A percentile compares a stretch with the other conserved stretches of the same genome.
phyloP scores from a whole-genome alignment of 2,797 vertebrate genomes.

The Acanthurus lineatus region DNA sequence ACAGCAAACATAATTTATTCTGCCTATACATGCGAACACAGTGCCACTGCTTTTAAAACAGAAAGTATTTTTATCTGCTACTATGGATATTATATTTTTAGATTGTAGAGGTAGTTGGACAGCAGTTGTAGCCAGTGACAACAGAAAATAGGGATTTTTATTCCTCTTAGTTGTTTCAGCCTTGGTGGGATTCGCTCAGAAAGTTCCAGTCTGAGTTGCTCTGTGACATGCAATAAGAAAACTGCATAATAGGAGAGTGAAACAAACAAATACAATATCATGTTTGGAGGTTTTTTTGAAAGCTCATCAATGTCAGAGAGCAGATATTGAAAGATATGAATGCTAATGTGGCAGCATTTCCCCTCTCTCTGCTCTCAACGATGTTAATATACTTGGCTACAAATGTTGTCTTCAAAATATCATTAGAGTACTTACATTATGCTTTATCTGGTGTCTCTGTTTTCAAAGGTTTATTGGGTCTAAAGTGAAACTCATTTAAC shows the following conservation, averaged over 20 bases:
- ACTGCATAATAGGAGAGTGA: slow-evolving; percentile 26
- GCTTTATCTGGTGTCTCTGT: slow-evolving; percentile 24
- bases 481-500: neutral
- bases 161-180: slow-evolving; percentile 4
- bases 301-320: slow-evolving; percentile 39
- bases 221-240: slow-evolving; percentile 32
- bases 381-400: slow-evolving; percentile 37
- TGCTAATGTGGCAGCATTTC: slow-evolving; percentile 43
- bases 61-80: slow-evolving; percentile 1
- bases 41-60: slow-evolving; percentile 1
- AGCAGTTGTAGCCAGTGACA: slow-evolving; percentile 5
- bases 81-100: slow-evolving; percentile 21
- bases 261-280: slow-evolving; percentile 8
- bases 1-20: slow-evolving; percentile 23
- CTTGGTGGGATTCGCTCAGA: slow-evolving; percentile 23
- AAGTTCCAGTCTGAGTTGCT: neutral
- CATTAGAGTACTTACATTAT: slow-evolving; percentile 33
- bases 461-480: slow-evolving; percentile 8
- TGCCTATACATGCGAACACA: slow-evolving; percentile 23
- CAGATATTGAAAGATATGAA: slow-evolving; percentile 40
- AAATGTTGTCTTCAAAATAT: slow-evolving; percentile 42
- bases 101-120: neutral
- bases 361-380: slow-evolving; percentile 2
- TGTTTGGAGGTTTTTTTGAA: slow-evolving; percentile 9
- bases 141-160: neutral